These are phyloP conservation scores for Sebastes schlegelii DNA, from an alignment of 2,113 vertebrate genomes.

Conservation along the genomic window DNA sequence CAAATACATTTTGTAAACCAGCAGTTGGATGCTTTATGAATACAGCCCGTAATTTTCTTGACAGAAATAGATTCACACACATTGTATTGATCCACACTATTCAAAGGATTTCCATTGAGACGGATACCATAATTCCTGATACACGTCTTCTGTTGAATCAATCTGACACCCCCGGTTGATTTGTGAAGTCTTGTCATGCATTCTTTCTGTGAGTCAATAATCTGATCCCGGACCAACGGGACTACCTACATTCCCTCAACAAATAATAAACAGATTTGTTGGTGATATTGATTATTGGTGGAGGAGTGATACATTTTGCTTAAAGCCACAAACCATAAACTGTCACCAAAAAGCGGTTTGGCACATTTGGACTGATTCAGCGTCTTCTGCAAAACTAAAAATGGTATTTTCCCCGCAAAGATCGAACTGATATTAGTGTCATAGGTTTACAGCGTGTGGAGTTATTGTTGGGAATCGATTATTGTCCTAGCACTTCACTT, in stretches of 20 bases:
- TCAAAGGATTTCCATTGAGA: neutral
- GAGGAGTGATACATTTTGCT: conserved; percentile 3
- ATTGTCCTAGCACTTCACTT: conserved; percentile 33
- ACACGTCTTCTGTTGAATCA: too few relatives aligned
- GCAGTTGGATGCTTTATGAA: conserved; percentile 42
- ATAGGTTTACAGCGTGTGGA: conserved; percentile 19
- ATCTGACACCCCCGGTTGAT: too few relatives aligned
- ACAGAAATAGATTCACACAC: conserved; percentile 22
- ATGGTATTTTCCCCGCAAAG: neutral
- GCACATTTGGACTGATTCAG: conserved; percentile 30
- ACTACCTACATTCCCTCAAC: neutral
- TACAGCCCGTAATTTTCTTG: conserved; percentile 23
- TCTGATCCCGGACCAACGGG: neutral
- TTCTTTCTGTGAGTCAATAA: conserved; percentile 10
- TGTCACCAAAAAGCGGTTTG: conserved; percentile 14
- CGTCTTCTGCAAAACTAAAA: conserved; percentile 20
- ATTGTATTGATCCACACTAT: neutral
- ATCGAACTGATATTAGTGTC: conserved; percentile 20
- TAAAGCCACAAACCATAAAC: conserved; percentile 64
- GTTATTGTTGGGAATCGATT: conserved; percentile 23
- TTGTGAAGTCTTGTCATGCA: neutral
- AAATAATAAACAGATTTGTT: neutral
- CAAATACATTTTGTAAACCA: neutral
- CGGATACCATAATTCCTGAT: neutral
- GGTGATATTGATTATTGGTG: neutral